Conservation (phyloP, 2,888 invertebrate genomes). For the Alloplasta piceator region DNA sequence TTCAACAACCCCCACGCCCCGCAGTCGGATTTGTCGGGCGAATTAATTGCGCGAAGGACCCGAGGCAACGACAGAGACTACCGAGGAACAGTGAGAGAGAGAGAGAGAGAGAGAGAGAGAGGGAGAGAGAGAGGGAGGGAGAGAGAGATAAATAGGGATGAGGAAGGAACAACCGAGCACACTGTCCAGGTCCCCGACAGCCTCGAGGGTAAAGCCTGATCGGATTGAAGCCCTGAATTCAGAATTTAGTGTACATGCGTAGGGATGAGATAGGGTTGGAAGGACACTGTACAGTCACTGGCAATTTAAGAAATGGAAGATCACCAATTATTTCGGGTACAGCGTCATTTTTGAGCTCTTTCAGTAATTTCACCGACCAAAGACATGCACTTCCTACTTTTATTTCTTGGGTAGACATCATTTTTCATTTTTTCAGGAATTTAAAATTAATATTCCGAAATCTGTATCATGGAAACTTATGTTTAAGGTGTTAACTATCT, state of each 20-base stretch:
- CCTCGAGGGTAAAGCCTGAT: conserved; percentile 60
- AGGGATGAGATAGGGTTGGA: neutral
- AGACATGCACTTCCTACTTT: too few species aligned
- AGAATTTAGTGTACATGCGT: conserved; percentile 30
- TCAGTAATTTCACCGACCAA: too few species aligned
- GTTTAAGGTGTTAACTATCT: too few species aligned
- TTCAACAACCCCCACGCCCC: conserved; percentile 51
- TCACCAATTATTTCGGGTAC: conserved; percentile 9
- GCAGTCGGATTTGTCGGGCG: conserved; percentile 62
- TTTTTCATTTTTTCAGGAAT: too few species aligned
- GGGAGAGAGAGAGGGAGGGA: conserved; percentile 32
- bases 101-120: conserved; percentile 18
- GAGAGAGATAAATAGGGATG: conserved; percentile 20
- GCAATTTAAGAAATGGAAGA: conserved; percentile 33
- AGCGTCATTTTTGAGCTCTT: too few species aligned
- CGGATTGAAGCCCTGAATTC: conserved; percentile 57
- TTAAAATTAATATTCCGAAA: too few species aligned
- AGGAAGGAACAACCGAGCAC: conserved; percentile 35
- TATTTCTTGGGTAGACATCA: too few species aligned
- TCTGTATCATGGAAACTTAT: too few species aligned
- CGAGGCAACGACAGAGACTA: conserved; percentile 47
- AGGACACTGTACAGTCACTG: conserved; percentile 24
- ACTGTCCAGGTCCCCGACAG: conserved; percentile 39
- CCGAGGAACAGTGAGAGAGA: conserved; percentile 30
- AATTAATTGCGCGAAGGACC: conserved; percentile 65